Evolutionary conservation across 2,888 invertebrate genomes (phyloP), one percentile per base, ranked within the genome.

Genomic region (Schizaphis graminum): DNA sequence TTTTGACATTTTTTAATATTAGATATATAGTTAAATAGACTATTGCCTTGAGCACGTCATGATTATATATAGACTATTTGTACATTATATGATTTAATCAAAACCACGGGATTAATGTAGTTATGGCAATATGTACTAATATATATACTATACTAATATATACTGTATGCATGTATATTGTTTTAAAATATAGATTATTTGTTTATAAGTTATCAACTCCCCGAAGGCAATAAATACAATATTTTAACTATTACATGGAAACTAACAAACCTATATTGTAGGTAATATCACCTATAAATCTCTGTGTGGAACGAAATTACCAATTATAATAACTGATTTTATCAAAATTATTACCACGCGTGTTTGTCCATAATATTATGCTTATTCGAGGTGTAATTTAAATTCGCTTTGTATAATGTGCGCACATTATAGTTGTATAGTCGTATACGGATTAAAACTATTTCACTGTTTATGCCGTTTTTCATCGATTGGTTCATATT

Each of bases 161-260:
- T 35, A 88, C 61, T 10, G n/a, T 28, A n/a, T 47, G 24, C n/a
- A 24, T 7, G 5, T 35, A n/a, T 35, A 67, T 47, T 44, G 13
- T 84, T 35, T 77, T 77, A 35, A 77, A 77, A 77, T 77, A 77
- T 77, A 77, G n/a, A 47, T 67, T 67, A 24, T 77, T 77, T 49
- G 90, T 85, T 91, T 57, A 91, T 86, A 86, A 91, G 85, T 91
- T 44, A 26, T n/a, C 57, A 5, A 24, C 3, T 85, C 85, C 85
- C 91, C 1, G 24, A 24, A 41, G 77, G 85, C 91, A 5, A 91
- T 86, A 86, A 91, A 91, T 91, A 57, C 57, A 86, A 47, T 91
- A 61, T 86, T 91, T 91, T 8, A 86, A 86, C 91, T 86, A 57
- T 57, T 44, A n/a, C 44, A 47, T n/a, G 44, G 85, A 24, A 56